Base-by-base conservation (phyloP, 1,140 invertebrate genomes). In the Apolygus lucorum region DNA sequence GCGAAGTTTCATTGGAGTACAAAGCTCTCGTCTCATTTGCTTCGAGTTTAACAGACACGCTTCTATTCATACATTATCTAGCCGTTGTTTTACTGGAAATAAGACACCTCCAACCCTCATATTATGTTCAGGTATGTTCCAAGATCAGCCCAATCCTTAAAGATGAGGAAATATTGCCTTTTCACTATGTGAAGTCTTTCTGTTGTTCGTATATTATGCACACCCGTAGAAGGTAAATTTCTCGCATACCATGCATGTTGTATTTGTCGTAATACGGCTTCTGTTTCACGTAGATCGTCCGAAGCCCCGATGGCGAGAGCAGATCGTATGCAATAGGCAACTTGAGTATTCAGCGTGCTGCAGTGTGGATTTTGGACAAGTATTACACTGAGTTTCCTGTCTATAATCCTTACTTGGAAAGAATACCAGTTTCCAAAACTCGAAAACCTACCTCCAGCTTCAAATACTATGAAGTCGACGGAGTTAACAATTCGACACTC, bases 401-500 rank as follows among this genome's bases (percentile, higher is more conserved):
- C 69, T 99, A 96, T 76, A 99, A 99, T 81, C 95, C 95, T 0
- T 97, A 97, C 77, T 82, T 98, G 73, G 94, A 97, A 78, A 86
- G 92, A 68, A 83, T 95, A 72, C 92, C 93, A 28, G 87, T 92
- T 64, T 90, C 90, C 26, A 92, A 92, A 78, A 89, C 89, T 0
- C 84, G 87, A 73, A 84, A 89, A 70, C 90, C 90, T 78, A 86
- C 86, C 28, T 84, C 84, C 0, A 93, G 91, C 77, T 95, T 97
- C 75, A 98, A 98, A 77, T 95, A 97, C 78, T 99, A 99, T 79
- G 93, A 98, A 78, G 92, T 99, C 0, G 96, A 98, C 77, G 92
- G 88, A 21, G 87, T 88, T 49, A 89, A 84, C 73, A 81, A 86
- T n/a, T 68, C 74, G 27, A 85, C 86, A 63, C 82, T 87, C 71